Percentiles rank a stretch among this genome's conserved stretches.
Conservation (phyloP, 2,888 invertebrate genomes). For the Orthosia cruda region DNA sequence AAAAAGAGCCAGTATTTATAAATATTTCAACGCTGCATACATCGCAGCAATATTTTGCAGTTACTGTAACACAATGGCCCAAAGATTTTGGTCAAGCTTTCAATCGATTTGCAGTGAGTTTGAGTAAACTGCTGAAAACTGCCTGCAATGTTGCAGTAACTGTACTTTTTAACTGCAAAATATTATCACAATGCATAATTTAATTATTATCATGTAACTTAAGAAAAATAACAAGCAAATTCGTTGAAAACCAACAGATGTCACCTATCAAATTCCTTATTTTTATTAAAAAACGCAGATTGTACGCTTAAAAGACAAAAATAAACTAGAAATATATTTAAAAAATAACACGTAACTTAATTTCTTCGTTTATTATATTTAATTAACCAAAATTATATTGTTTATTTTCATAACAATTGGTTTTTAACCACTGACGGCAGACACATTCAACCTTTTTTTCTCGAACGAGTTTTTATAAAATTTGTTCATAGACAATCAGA, state of each 20-base stretch:
- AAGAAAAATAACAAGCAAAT: slow-evolving; percentile 56
- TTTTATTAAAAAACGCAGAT: slow-evolving; percentile 3
- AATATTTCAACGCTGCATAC: slow-evolving; percentile 51
- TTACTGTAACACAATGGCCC: not conserved
- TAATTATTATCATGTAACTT: slow-evolving; percentile 39
- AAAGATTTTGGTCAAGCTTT: not conserved
- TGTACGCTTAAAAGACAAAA: slow-evolving; percentile 20
- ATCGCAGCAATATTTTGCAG: slow-evolving; percentile 37
- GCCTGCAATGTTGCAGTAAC: slow-evolving; percentile 16
- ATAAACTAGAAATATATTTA: slow-evolving; percentile 33
- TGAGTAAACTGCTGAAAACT: slow-evolving; percentile 20
- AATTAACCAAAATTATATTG: slow-evolving; percentile 33
- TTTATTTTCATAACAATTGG: slow-evolving; percentile 47
- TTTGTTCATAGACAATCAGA: slow-evolving; percentile 27
- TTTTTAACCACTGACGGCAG: slow-evolving; percentile 40
- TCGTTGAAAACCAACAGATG: slow-evolving; percentile 46
- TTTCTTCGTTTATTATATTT: slow-evolving; percentile 12
- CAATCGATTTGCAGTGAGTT: not conserved
- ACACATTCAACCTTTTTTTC: slow-evolving; percentile 36
- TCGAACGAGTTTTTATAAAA: not conserved
- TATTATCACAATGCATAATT: slow-evolving; percentile 28
- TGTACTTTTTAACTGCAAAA: slow-evolving; percentile 27
- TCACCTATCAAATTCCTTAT: slow-evolving; percentile 22
- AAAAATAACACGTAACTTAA: slow-evolving; percentile 48
- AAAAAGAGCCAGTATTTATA: slow-evolving; percentile 51